Evolutionary conservation across 2,888 invertebrate species (phyloP), one percentile per base, ranked within the genome.

Genomic region (Tridacna gigas): DNA sequence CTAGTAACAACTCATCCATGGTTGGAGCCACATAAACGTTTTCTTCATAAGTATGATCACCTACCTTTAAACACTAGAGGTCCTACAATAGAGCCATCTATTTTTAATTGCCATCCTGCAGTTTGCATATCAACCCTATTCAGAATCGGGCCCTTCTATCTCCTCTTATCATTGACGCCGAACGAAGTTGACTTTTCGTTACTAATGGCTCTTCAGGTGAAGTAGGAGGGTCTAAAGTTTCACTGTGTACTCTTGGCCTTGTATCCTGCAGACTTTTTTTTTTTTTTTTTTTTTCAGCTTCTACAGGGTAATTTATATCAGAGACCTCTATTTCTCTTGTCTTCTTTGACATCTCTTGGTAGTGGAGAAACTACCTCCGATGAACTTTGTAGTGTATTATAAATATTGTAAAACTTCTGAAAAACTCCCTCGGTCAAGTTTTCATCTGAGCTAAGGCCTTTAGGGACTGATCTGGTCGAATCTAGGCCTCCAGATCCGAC

Each of bases 1-100:
- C 77, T 22, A 77, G 22, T n/a, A 79, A n/a, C 73, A 79, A 73
- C 13, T 79, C 79, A 73, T 73, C 73, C 56, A 61, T 15, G 20
- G 73, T 79, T 20, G 73, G 63, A 1, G 79, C 79, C 25, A 73
- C 79, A 73, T 79, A 79, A n/a, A 79, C 47, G 13, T 71, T 25
- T 65, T 79, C 79, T 12, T 51, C 47, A 26, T 56, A 71, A 61
- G 2, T 63, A 61, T 71, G n/a, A n/a, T n/a, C n/a, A n/a, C n/a
- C n/a, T n/a, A n/a, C n/a, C n/a, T n/a, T n/a, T n/a, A n/a, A n/a
- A n/a, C n/a, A n/a, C n/a, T 20, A 67, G 15, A 26, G 67, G 67
- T 15, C 67, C 67, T 9, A 67, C 45, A 11, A 67, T 67, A 9
- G 15, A 37, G 45, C 67, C 67, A 18, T 67, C 18, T 9, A 67